These are phyloP conservation scores for Danio jaintianensis DNA, from an alignment of 2,797 vertebrate genomes.

Conservation along the genomic window DNA sequence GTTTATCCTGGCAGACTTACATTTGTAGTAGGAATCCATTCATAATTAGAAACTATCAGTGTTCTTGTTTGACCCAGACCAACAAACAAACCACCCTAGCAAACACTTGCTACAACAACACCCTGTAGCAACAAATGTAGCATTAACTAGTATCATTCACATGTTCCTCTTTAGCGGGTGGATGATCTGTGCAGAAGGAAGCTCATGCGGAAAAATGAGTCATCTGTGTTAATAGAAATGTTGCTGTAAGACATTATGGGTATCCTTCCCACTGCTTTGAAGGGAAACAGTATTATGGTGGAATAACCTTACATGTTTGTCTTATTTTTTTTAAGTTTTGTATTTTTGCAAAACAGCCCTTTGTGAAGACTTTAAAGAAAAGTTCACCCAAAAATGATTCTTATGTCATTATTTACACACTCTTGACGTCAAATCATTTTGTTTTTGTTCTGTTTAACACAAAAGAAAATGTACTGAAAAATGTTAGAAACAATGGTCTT, in stretches of 20 bases:
- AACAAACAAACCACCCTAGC: not conserved
- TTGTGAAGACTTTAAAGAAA: no score
- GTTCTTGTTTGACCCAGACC: not conserved
- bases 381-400: no score
- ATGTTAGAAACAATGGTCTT: no score
- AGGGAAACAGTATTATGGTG: not conserved
- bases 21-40: not conserved
- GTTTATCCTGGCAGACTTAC: not conserved
- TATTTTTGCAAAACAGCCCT: no score
- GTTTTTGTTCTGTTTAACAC: no score
- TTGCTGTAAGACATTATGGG: not conserved
- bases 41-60: not conserved
- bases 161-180: not conserved
- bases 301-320: not conserved
- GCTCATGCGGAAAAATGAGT: constrained; percentile 22
- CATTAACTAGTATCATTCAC: not conserved
- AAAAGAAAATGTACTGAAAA: no score
- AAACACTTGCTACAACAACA: not conserved
- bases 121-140: not conserved
- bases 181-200: not conserved
- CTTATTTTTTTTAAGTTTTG: not conserved
- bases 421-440: no score
- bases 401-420: no score
- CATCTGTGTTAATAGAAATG: constrained; percentile 12
- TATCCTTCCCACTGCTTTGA: not conserved